Evolutionary conservation across 2,888 invertebrate genomes (phyloP), one percentile per base, ranked within the genome.

Genomic region (Desoria tigrina): DNA sequence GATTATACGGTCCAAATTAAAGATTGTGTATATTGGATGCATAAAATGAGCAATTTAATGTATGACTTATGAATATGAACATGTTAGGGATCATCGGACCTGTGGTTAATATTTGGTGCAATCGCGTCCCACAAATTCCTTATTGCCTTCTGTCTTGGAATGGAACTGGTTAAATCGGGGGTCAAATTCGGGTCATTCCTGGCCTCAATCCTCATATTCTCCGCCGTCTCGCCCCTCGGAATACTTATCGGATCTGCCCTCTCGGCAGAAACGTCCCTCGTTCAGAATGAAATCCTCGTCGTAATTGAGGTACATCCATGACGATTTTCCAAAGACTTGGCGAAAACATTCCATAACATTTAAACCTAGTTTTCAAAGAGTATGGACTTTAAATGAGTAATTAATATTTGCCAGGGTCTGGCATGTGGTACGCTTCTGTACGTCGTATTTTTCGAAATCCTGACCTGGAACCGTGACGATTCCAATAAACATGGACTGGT

Each of bases 141-240:
- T 39, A 78, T 80, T 50, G 76, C 78, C 11, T 78, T 80, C 66
- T 79, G 79, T 49, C 77, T 80, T 49, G 79, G 80, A 0, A 69
- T 80, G 61, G 78, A 80, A 73, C 71, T 80, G n/a, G 58, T 64
- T 26, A 59, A 60, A n/a, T 37, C 71, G 1, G 73, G 76, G 23
- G 74, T 75, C 14, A 66, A 45, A 49, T 32, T 37, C 3, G 42
- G 23, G 42, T 67, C 76, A 75, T 81, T 49, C 79, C 81, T 26
- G 56, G 81, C 66, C 80, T 83, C 65, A 69, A 76, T 77, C 59
- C 74, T 76, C 9, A 74, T 77, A 18, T 79, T 79, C 59, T 80
- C 83, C 1, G 58, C 82, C 3, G 81, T 82, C 39, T 79, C 83
- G 1, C 81, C 84, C 0, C 58, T 84, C 39, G 84, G 84, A 21